Evolutionary conservation across 2,797 vertebrate species (phyloP).

Genomic region (Enteromius afrohamiltoni): DNA sequence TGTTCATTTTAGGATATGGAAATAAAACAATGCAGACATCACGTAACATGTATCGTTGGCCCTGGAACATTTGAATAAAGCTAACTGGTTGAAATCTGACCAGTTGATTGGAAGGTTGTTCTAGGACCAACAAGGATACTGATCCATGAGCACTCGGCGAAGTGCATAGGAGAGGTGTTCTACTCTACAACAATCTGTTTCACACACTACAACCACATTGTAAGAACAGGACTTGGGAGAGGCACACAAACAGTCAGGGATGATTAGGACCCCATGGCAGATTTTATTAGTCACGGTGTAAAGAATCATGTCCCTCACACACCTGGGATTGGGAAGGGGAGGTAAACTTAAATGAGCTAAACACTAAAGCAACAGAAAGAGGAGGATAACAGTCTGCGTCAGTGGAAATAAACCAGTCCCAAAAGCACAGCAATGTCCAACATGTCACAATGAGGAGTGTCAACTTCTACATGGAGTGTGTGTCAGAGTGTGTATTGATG

Average conservation of each 20-base stretch:
- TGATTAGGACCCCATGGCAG: constrained; percentile 66
- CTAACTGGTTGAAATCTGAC: neutral
- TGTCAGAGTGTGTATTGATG: constrained; percentile 15
- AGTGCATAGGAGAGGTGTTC: neutral
- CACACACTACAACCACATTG: constrained; percentile 4
- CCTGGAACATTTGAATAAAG: neutral
- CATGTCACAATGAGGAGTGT: constrained; percentile 47
- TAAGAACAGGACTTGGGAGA: constrained; percentile 32
- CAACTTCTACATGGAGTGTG: constrained; percentile 43
- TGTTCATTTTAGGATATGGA: neutral
- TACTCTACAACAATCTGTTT: neutral
- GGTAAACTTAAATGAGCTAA: constrained; percentile 52
- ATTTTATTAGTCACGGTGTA: constrained; percentile 74
- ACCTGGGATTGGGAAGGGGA: constrained; percentile 48
- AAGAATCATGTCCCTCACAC: constrained; percentile 59
- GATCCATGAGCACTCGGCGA: neutral
- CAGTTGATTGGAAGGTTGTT: neutral
- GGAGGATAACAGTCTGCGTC: constrained; percentile 34
- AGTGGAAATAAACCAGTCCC: constrained; percentile 64
- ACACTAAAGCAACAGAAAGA: constrained; percentile 39
- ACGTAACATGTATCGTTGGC: neutral
- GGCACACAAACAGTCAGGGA: constrained; percentile 59
- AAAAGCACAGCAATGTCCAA: constrained; percentile 62
- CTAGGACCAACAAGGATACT: neutral
- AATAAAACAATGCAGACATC: neutral